A percentile compares a stretch with the other conserved stretches of the same genome.
Evolutionary conservation across 2,113 vertebrate species (phyloP).

Genomic region (Plotosus lineatus): DNA sequence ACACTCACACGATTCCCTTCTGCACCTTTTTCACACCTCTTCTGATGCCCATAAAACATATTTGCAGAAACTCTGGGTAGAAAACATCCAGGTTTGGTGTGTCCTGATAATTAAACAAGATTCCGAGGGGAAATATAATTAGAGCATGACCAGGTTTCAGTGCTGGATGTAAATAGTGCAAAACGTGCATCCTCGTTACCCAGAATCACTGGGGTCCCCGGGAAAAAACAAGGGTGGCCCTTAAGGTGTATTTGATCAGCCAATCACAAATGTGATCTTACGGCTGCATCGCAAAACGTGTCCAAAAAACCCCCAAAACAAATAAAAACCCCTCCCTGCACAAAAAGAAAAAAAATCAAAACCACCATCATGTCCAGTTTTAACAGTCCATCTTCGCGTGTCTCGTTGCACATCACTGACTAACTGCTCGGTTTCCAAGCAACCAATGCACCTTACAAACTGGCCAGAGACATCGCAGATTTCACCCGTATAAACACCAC

Average conservation of each 20-base stretch:
- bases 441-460: neutral
- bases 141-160: slow-evolving; percentile 50
- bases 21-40: slow-evolving; percentile 48
- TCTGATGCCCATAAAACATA: slow-evolving; percentile 42
- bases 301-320: neutral
- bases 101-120: slow-evolving; percentile 67
- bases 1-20: slow-evolving; percentile 45
- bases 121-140: slow-evolving; percentile 44
- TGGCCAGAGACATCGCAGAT: neutral
- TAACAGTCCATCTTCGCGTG: neutral
- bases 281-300: neutral
- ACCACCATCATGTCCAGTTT: neutral
- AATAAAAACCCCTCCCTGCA: too few relatives aligned
- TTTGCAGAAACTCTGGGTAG: slow-evolving; percentile 59
- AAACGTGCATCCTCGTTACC: neutral
- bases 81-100: slow-evolving; percentile 67
- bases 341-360: neutral
- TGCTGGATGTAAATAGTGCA: slow-evolving; percentile 20
- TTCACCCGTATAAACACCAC: too few relatives aligned
- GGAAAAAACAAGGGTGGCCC: neutral
- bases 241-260: neutral
- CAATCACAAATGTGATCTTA: neutral
- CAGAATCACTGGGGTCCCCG: neutral
- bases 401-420: neutral
- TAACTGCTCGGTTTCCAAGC: neutral